Evolutionary conservation across 2,113 vertebrate genomes (phyloP).

Genomic region (Bettongia penicillata): DNA sequence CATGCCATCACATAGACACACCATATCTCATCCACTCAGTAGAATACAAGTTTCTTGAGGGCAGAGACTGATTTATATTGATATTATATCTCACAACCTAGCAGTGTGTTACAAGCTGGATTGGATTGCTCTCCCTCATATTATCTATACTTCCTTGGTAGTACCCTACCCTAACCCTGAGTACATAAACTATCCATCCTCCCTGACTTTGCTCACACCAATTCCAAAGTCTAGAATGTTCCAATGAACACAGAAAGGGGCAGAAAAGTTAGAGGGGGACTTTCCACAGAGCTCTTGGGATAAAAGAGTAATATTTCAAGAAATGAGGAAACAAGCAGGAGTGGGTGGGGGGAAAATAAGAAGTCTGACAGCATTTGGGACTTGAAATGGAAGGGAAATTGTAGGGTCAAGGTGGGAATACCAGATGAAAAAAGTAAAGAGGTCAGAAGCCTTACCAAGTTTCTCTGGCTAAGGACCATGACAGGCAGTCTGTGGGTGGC

Average conservation of each 20-base stretch:
- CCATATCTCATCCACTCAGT: background rate
- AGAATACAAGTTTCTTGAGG: background rate
- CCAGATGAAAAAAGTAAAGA: constrained; percentile 66
- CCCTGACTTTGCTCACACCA: background rate
- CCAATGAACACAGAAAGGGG: background rate
- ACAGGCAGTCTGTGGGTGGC: constrained; percentile 78
- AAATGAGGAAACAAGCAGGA: constrained; percentile 61
- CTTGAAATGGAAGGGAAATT: constrained; percentile 61
- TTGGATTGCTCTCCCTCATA: too few relatives aligned
- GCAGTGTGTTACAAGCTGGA: background rate
- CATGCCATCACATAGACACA: background rate
- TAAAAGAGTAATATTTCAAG: constrained; percentile 36
- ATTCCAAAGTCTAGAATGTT: background rate
- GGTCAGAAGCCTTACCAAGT: constrained; percentile 63
- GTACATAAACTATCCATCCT: background rate
- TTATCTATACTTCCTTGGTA: background rate
- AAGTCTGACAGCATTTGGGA: constrained; percentile 28
- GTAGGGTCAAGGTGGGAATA: constrained; percentile 72
- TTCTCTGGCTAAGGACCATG: constrained; percentile 67
- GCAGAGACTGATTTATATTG: background rate
- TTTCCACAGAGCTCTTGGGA: background rate
- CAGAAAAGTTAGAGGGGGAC: background rate
- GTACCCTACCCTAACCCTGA: background rate
- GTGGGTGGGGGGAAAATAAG: background rate
- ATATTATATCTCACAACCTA: background rate